Evolutionary conservation across 2,113 vertebrate genomes (phyloP), one percentile per base, ranked within the genome.

Genomic region (Laterallus jamaicensis): DNA sequence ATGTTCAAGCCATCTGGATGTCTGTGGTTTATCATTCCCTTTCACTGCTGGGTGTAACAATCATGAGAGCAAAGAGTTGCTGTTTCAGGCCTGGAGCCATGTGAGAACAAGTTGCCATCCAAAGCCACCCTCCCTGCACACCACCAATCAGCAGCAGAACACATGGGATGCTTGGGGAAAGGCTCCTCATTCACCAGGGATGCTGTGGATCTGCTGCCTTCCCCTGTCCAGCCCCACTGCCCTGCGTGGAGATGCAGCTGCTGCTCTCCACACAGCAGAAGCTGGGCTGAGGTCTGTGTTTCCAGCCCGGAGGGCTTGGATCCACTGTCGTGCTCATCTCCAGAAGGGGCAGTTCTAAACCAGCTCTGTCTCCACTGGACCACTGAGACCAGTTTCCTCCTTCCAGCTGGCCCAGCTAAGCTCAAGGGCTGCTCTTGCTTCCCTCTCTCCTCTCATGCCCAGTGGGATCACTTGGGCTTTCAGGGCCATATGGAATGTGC

Each of bases 191-290:
- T 18, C 64, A 9, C 11, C 28, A 8, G 82, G 64, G 70, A 6
- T 21, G 15, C 68, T 3, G 10, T 10, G 59, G 64, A 15, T 29
- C 71, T 62, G 26, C 37, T 5, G 56, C 86, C 22, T 13, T 35
- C 15, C 73, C 59, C 29, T 5, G 26, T 15, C 16, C 49, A 7
- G 44, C 22, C 10, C 69, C 9, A 29, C 40, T 29, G 32, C 71
- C 4, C 15, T 3, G 10, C 4, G 1, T 0, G 1, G 67, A 20
- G 10, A 0, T 14, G 21, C 19, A 3, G 44, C 44, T 44, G 1
- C 49, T 6, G 10, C 10, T 0, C 59, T 28, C 37, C 5, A 3
- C 0, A 22, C 66, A 10, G 67, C 71, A 49, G 59, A 4, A 55
- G n/a, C 62, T 19, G 49, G 22, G 71, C 77, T 64, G 60, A 20